phyloP scores from a whole-genome alignment of 1,140 invertebrate genomes.

The Drosophila nigrodunni region DNA sequence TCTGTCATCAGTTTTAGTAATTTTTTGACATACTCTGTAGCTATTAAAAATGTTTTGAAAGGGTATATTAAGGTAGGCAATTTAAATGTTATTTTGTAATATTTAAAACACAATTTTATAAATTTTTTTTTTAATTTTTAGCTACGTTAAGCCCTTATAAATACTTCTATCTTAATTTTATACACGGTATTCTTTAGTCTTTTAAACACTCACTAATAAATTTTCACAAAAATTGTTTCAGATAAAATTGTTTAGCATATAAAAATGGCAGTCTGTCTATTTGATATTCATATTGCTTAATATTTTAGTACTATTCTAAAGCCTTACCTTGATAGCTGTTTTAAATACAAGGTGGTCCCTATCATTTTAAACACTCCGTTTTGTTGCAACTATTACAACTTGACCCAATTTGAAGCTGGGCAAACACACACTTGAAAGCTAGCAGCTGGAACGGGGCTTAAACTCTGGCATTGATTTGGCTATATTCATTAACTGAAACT shows the following conservation, averaged over 20 bases:
- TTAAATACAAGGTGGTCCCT: neutral
- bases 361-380: neutral
- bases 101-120: too few species aligned
- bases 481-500: constrained; percentile 42
- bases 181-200: too few species aligned
- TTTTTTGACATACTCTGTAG: constrained; percentile 17
- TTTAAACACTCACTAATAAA: too few species aligned
- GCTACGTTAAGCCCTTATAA: too few species aligned
- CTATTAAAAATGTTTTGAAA: neutral
- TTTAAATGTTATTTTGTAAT: too few species aligned
- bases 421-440: neutral
- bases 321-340: neutral
- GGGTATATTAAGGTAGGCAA: neutral
- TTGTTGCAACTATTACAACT: neutral
- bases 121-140: too few species aligned
- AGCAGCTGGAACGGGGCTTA: constrained; percentile 10
- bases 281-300: constrained; percentile 14
- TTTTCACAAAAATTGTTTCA: constrained; percentile 54
- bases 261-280: constrained; percentile 40
- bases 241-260: constrained; percentile 62
- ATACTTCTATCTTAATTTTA: too few species aligned
- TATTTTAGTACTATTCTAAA: neutral
- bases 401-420: neutral
- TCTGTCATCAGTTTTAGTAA: constrained; percentile 22
- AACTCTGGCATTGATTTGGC: constrained; percentile 27